Base-by-base conservation (phyloP, 2,888 invertebrate genomes). In the Plebejus melissa region DNA sequence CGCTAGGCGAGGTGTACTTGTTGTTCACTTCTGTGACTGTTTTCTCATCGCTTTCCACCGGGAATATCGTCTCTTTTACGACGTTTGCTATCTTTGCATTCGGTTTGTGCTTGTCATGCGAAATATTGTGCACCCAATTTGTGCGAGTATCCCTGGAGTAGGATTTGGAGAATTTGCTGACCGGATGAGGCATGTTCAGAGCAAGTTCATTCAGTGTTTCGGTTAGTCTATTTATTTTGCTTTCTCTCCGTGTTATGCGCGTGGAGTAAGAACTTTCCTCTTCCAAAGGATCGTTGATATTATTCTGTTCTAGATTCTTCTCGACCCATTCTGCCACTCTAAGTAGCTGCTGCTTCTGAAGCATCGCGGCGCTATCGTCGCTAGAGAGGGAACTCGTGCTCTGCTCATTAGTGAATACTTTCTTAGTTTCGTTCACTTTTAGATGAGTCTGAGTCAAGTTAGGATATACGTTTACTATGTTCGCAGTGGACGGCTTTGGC, bases 301-400 rank as follows among this genome's bases (percentile, higher is more conserved):
- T 93, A 75, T 91, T 93, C 77, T 93, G 94, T 77, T 93, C 94
- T 83, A 95, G 85, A 81, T 95, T 96, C 80, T 95, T 95, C 84
- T 96, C 95, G 32, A 97, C 96, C 97, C 97, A 97, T 81, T 97
- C 96, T 0, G 96, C 96, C 13, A 97, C 96, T 80, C 96, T 91
- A 32, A 95, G 94, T 79, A 96, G 83, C 78, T 96, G 96, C 78
- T 95, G 95, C 38, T 95, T 94, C 76, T 95, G 94, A 76, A 95
- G 81, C 79, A 95, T 81, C 1, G 95, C 94, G 57, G 94, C 94
- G 79, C 94, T 94, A 76, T 94, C 94, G 75, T 94, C 94, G 78
- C 94, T 94, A 1, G 94, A 94, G 60, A 94, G 81, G 0, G 94
- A 94, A 80, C 94, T 94, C 1, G 93, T 94, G 78, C 94, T 94